Conservation (phyloP, 1,140 invertebrate species). For the Cecropterus lyciades region DNA sequence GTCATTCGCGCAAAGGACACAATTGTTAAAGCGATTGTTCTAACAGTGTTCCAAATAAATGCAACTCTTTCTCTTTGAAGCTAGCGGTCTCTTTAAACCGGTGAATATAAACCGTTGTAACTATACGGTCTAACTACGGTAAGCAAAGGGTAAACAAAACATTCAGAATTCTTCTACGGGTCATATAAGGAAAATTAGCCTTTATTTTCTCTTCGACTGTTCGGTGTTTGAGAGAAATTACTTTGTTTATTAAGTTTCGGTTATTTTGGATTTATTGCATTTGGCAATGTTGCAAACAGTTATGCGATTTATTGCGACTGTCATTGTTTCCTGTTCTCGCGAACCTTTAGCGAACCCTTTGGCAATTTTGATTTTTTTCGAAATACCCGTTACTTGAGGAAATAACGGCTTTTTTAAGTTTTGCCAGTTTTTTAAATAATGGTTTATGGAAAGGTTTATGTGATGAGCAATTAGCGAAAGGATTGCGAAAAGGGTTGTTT, state of each 20-base stretch:
- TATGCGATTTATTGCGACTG: conserved; percentile 50
- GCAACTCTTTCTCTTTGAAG: conserved; percentile 69
- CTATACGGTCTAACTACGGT: conserved; percentile 63
- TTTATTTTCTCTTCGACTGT: conserved; percentile 12
- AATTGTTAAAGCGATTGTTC: conserved; percentile 47
- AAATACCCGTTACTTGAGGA: conserved; percentile 53
- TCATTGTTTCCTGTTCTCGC: conserved; percentile 50
- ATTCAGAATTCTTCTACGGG: conserved; percentile 27
- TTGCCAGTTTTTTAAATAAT: conserved; percentile 45
- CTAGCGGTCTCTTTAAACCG: conserved; percentile 68
- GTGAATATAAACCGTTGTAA: conserved; percentile 59
- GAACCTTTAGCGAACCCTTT: conserved; percentile 64
- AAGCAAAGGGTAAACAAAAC: conserved; percentile 59
- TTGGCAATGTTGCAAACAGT: conserved; percentile 51
- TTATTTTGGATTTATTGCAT: conserved; percentile 20
- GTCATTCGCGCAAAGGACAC: conserved; percentile 57
- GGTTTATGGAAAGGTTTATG: conserved; percentile 55
- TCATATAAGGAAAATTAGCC: conserved; percentile 27
- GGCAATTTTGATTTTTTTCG: conserved; percentile 43
- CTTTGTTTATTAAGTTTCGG: conserved; percentile 1
- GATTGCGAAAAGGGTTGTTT: conserved; percentile 66
- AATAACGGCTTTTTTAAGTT: conserved; percentile 37
- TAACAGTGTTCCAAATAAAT: conserved; percentile 64
- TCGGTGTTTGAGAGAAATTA: conserved; percentile 9
- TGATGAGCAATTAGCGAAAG: conserved; percentile 51